A percentile compares a stretch with the other conserved stretches of the same genome.
These are phyloP conservation scores for Neomicropteryx cornuta DNA, from an alignment of 1,140 invertebrate species.

Conservation along the genomic window DNA sequence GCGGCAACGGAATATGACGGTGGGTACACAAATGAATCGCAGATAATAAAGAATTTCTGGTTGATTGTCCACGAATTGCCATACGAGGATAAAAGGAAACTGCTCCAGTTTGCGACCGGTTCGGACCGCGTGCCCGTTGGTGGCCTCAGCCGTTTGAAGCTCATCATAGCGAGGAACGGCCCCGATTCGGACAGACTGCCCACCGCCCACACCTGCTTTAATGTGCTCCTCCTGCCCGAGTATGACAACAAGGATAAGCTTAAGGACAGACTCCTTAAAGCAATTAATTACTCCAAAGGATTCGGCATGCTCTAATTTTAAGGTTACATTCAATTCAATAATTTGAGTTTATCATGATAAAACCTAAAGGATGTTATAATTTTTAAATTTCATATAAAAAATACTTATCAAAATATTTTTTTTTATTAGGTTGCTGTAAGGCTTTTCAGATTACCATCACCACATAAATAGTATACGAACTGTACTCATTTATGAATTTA, in stretches of 20 bases:
- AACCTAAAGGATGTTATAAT: too few relatives aligned
- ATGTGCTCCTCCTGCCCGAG: constrained; percentile 84
- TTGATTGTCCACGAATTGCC: constrained; percentile 80
- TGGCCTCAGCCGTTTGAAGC: constrained; percentile 79
- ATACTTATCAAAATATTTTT: too few relatives aligned
- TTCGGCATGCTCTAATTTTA: constrained; percentile 70
- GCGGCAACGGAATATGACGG: constrained; percentile 88
- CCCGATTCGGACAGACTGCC: constrained; percentile 70
- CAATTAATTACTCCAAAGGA: constrained; percentile 81
- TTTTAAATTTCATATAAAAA: too few relatives aligned
- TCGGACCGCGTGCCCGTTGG: constrained; percentile 90
- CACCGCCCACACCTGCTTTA: constrained; percentile 92
- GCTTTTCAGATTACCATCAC: too few relatives aligned
- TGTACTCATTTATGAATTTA: too few relatives aligned
- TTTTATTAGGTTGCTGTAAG: too few relatives aligned
- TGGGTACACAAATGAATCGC: constrained; percentile 74
- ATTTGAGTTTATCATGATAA: too few relatives aligned
- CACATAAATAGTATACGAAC: too few relatives aligned
- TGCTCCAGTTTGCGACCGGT: constrained; percentile 89
- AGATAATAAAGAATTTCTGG: constrained; percentile 88
- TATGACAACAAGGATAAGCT: constrained; percentile 77
- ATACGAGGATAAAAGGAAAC: constrained; percentile 76
- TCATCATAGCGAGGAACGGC: constrained; percentile 69
- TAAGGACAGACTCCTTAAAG: constrained; percentile 76
- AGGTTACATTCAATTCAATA: too few relatives aligned